These are phyloP conservation scores for Thamnophis elegans DNA, from an alignment of 2,797 vertebrate species.

Conservation along the genomic window DNA sequence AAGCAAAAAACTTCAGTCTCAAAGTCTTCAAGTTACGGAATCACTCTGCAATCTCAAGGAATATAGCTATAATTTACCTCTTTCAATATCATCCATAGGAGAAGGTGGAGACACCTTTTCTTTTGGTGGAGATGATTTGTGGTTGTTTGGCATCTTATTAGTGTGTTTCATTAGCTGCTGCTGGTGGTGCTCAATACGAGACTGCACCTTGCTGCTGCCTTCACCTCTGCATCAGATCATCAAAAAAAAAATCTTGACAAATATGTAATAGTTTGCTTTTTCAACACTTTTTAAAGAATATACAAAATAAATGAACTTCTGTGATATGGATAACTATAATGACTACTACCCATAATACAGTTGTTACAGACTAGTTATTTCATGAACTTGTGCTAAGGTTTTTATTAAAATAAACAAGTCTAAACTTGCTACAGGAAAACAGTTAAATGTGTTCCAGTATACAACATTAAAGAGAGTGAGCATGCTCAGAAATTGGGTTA, in stretches of 20 bases:
- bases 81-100: conserved; percentile 94
- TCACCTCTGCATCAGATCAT: conserved; percentile 79
- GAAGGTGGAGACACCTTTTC: conserved; percentile 84
- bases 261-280: neutral
- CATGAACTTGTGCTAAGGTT: neutral
- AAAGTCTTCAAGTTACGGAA: neutral
- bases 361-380: neutral
- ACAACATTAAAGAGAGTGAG: neutral
- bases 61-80: conserved; percentile 77
- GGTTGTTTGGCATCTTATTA: conserved; percentile 70
- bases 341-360: neutral
- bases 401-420: neutral
- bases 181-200: conserved; percentile 75
- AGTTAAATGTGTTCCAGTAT: neutral
- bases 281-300: neutral
- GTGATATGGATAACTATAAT: neutral
- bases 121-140: conserved; percentile 84
- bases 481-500: neutral
- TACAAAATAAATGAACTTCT: neutral
- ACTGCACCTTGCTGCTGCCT: conserved; percentile 95
- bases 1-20: neutral
- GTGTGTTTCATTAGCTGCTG: conserved; percentile 75
- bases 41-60: neutral
- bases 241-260: conserved; percentile 3
- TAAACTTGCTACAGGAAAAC: neutral